These are phyloP conservation scores for Camponotus fellah DNA, from an alignment of 2,888 invertebrate species.

Conservation along the genomic window DNA sequence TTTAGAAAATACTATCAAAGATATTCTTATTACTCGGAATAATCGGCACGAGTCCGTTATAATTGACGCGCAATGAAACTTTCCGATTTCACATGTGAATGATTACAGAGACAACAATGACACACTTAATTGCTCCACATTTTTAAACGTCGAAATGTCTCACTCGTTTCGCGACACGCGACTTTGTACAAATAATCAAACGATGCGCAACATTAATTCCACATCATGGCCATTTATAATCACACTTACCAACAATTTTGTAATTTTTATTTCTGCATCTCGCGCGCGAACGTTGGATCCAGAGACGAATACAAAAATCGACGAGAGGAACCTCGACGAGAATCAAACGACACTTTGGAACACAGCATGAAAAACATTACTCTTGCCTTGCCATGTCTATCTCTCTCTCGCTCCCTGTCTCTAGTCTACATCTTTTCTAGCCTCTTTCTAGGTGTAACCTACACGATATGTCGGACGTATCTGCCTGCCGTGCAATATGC, in stretches of 20 bases:
- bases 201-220: not conserved
- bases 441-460: slow-evolving; percentile 78
- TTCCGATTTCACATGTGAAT: not conserved
- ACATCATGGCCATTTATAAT: not conserved
- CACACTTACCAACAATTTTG: not conserved
- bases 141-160: not conserved
- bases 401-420: slow-evolving; percentile 62
- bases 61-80: not conserved
- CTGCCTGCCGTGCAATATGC: slow-evolving; percentile 73
- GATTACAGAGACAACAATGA: not conserved
- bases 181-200: slow-evolving; percentile 1
- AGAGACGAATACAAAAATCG: slow-evolving; percentile 1
- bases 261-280: slow-evolving; percentile 17
- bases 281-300: not conserved
- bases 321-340: slow-evolving; percentile 13
- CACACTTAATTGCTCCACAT: not conserved
- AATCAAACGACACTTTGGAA: slow-evolving; percentile 45
- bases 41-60: not conserved
- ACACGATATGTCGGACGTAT: slow-evolving; percentile 71
- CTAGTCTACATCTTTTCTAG: slow-evolving; percentile 65
- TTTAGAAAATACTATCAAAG: slow-evolving; percentile 20
- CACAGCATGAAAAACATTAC: slow-evolving; percentile 66
- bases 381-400: slow-evolving; percentile 71
- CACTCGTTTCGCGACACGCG: not conserved
- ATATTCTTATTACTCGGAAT: not conserved